These are phyloP conservation scores for Vidua macroura DNA, from an alignment of 2,113 vertebrate species.

Conservation along the genomic window DNA sequence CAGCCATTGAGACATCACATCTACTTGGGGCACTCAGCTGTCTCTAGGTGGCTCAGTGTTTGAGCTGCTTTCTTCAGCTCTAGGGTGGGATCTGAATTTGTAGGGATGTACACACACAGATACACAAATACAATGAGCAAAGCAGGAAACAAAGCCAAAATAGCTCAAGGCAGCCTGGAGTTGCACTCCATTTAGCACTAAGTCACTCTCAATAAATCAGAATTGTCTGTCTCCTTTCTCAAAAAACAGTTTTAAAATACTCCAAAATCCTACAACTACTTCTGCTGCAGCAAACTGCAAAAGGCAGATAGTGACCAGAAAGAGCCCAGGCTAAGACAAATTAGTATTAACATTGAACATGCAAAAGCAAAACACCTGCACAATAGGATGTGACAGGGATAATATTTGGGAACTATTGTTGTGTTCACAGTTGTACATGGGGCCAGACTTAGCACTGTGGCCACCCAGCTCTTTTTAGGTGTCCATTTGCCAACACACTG, in stretches of 20 bases:
- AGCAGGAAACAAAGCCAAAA: constrained; percentile 41
- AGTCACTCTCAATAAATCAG: constrained; percentile 54
- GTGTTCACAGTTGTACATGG: not conserved
- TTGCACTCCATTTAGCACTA: constrained; percentile 38
- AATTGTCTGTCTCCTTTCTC: constrained; percentile 1
- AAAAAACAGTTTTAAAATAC: not conserved
- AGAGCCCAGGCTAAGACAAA: not conserved
- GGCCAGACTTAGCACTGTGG: not conserved
- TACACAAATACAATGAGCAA: not conserved
- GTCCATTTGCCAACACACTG: not conserved
- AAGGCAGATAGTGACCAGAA: not conserved
- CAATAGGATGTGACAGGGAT: not conserved
- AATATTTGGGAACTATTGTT: not conserved
- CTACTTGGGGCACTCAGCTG: not conserved
- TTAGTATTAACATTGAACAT: not conserved
- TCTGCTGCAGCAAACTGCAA: not conserved
- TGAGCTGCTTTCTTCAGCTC: not conserved
- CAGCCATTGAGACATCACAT: not conserved
- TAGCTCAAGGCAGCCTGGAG: constrained; percentile 30
- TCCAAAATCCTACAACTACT: not conserved
- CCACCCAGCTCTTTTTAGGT: not conserved
- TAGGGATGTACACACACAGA: not conserved
- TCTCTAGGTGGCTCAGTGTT: not conserved
- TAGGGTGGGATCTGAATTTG: not conserved
- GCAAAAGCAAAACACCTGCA: not conserved